Base-by-base conservation (phyloP, 2,888 invertebrate species). In the Polydesmus complanatus region DNA sequence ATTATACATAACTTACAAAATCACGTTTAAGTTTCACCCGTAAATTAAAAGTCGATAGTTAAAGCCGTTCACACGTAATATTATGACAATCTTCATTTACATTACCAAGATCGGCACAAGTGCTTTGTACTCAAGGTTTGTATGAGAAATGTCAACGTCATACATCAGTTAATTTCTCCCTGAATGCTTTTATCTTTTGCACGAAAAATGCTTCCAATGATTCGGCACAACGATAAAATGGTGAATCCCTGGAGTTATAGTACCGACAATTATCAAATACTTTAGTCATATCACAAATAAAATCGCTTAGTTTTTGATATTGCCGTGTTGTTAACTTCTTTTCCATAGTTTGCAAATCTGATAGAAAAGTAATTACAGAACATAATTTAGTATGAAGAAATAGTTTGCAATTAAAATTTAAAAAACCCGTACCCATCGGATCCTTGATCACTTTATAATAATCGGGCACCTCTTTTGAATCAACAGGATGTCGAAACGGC, bases 191-290 rank as follows among this genome's bases (percentile, higher is more conserved):
- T 66, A 93, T 88, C 80, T 91, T 92, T 77, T 89, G 88, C 73
- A 91, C 90, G 79, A 97, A 96, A 76, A 87, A 94, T 63, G 88
- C 87, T 78, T 97, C 96, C 65, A 97, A 80, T 60, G 88, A 86
- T 74, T 95, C 94, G 23, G 96, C 96, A 78, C 94, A 94, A 71
- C 93, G 88, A 78, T 89, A 95, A 77, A 95, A 94, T 64, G 91
- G 88, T 21, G 95, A 92, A 74, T 93, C 93, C 72, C 88, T 87
- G 63, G 93, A 90, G 77, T 96, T 96, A 78, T 94, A 96, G 73
- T 92, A 91, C 67, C 96, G 86, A 80, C 97, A 97, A 77, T 98
- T 98, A 78, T 97, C 95, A 77, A 97, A 96, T 72, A 98, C 93
- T 77, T 93, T 92, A 65, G 92, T 94, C 84, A 96, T 91, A 74